phyloP scores from a whole-genome alignment of 1,140 invertebrate species.

The Apocrypta bakeri region DNA sequence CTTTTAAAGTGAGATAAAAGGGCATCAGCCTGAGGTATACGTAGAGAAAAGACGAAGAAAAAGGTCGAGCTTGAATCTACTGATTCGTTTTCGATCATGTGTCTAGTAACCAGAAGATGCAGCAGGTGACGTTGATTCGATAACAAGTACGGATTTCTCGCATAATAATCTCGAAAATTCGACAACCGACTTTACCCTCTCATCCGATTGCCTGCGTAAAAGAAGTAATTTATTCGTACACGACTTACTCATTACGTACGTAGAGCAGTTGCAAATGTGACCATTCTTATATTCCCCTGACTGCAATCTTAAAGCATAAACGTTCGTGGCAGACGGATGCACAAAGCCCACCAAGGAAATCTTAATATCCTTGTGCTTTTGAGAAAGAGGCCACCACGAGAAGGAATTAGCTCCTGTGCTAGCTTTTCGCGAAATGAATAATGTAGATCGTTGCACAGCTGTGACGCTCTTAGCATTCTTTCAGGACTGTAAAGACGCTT shows the following conservation, averaged over 20 bases:
- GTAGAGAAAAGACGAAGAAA: background rate
- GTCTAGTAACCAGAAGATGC: slow-evolving; percentile 16
- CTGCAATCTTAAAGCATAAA: background rate
- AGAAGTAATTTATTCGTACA: no score
- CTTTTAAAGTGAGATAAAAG: slow-evolving; percentile 20
- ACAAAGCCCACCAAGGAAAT: no score
- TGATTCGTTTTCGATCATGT: slow-evolving; percentile 63
- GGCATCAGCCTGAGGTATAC: background rate
- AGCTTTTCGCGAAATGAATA: background rate
- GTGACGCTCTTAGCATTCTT: background rate
- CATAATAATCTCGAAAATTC: no score
- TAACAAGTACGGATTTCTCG: no score
- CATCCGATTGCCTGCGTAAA: no score
- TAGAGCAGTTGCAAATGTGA: no score
- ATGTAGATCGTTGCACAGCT: background rate
- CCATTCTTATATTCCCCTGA: background rate
- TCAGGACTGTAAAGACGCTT: background rate
- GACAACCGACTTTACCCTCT: no score
- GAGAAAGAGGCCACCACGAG: background rate
- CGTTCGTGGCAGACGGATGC: background rate
- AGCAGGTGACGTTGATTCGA: slow-evolving; percentile 59
- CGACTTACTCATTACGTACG: no score
- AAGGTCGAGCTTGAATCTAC: slow-evolving; percentile 21
- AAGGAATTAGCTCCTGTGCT: background rate
- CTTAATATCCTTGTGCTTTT: no score